phyloP scores from a whole-genome alignment of 1,140 invertebrate species.

The Lordiphosa mommai region DNA sequence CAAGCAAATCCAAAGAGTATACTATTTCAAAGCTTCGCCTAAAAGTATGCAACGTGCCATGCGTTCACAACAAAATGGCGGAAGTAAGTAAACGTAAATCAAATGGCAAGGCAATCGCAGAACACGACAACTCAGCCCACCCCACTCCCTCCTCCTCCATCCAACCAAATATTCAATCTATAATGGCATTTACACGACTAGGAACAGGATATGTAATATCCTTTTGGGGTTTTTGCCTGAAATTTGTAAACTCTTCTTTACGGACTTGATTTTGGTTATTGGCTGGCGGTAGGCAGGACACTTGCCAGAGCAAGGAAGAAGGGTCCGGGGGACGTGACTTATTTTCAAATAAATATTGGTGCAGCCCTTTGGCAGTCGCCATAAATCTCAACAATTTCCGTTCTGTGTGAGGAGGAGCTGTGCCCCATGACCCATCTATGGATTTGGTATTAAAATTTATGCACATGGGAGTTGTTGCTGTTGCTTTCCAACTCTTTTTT shows the following conservation, averaged over 20 bases:
- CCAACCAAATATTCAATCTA: constrained; percentile 67
- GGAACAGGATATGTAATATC: constrained; percentile 75
- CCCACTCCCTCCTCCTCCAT: background rate
- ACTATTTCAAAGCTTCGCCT: background rate
- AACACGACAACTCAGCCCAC: constrained; percentile 9
- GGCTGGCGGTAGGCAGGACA: constrained; percentile 26
- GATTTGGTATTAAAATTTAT: constrained; percentile 64
- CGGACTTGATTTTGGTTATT: background rate
- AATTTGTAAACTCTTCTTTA: constrained; percentile 20
- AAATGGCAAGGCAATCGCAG: constrained; percentile 42
- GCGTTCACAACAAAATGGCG: constrained; percentile 37
- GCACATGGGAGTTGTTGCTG: constrained; percentile 33
- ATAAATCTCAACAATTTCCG: constrained; percentile 73
- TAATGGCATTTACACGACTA: constrained; percentile 72
- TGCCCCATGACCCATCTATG: constrained; percentile 23
- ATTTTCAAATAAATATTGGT: constrained; percentile 67
- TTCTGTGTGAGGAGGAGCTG: constrained; percentile 25
- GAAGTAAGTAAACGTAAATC: constrained; percentile 53
- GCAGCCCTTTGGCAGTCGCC: constrained; percentile 46
- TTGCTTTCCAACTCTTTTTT: constrained; percentile 45
- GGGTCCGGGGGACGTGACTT: constrained; percentile 34
- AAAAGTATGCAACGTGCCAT: constrained; percentile 7
- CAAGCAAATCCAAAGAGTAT: background rate
- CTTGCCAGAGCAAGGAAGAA: constrained; percentile 6
- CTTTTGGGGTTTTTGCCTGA: constrained; percentile 48